Conservation (phyloP, 1,140 invertebrate species). For the Anagrus nilaparvatae region DNA sequence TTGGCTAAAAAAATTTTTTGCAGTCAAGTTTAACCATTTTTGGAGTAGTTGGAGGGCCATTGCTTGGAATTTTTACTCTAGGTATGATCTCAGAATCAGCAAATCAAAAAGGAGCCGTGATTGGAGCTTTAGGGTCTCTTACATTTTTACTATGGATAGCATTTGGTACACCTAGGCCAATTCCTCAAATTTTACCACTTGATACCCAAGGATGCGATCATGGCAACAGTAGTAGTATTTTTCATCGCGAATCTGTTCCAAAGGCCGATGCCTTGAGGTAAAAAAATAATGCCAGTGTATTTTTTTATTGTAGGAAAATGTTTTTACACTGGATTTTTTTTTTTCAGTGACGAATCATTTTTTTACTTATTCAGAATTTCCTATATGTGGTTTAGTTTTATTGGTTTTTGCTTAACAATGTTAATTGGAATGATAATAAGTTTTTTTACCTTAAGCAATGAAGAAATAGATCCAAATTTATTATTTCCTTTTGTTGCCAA, state of each 20-base stretch:
- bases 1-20: neutral
- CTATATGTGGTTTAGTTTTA: slow-evolving; percentile 75
- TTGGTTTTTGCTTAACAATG: slow-evolving; percentile 57
- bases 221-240: slow-evolving; percentile 5
- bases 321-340: slow-evolving; percentile 12
- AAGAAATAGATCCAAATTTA: slow-evolving; percentile 16
- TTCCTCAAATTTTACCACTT: slow-evolving; percentile 18
- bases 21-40: slow-evolving; percentile 70
- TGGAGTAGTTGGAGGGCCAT: slow-evolving; percentile 68
- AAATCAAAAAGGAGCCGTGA: slow-evolving; percentile 58
- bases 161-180: slow-evolving; percentile 69
- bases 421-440: slow-evolving; percentile 56
- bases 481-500: slow-evolving; percentile 17
- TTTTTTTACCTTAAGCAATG: slow-evolving; percentile 20
- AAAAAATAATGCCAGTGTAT: neutral
- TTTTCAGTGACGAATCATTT: slow-evolving; percentile 19
- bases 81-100: slow-evolving; percentile 60
- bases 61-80: slow-evolving; percentile 68
- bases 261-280: no score
- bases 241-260: no score
- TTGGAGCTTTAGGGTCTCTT: slow-evolving; percentile 55
- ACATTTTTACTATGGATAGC: slow-evolving; percentile 72
- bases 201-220: slow-evolving; percentile 18
- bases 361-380: slow-evolving; percentile 60
- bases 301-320: neutral